phyloP scores from a whole-genome alignment of 2,113 vertebrate genomes.

The Gallinago media region DNA sequence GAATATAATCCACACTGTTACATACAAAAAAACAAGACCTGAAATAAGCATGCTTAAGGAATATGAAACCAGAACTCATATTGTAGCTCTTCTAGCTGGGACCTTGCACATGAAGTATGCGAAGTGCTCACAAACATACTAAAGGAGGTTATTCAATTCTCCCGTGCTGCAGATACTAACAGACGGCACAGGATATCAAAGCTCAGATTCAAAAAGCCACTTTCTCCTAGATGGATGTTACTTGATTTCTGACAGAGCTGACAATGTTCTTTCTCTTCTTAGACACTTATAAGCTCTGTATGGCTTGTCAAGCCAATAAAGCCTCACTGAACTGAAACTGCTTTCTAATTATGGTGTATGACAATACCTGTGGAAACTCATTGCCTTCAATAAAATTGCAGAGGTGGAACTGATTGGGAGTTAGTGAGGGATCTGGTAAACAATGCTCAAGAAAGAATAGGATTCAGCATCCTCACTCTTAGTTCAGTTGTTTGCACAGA shows the following conservation, averaged over 20 bases:
- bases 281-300: neutral
- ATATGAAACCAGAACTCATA: neutral
- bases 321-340: constrained; percentile 48
- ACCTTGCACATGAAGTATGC: neutral
- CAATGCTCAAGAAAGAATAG: constrained; percentile 43
- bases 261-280: constrained; percentile 11
- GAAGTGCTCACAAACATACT: neutral
- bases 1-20: neutral
- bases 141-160: neutral
- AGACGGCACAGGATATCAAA: neutral
- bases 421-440: constrained; percentile 55
- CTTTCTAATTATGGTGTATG: constrained; percentile 53
- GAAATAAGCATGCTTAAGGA: neutral
- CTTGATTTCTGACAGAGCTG: constrained; percentile 9
- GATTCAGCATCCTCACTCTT: neutral
- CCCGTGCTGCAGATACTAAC: neutral
- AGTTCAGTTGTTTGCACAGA: neutral
- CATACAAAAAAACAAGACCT: neutral
- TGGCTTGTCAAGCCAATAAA: constrained; percentile 58
- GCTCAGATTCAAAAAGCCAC: neutral
- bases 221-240: neutral
- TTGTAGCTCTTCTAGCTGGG: neutral
- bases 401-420: constrained; percentile 58
- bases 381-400: constrained; percentile 59
- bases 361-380: constrained; percentile 54